Base-by-base conservation (phyloP, 1,140 invertebrate genomes). In the Plodia interpunctella region DNA sequence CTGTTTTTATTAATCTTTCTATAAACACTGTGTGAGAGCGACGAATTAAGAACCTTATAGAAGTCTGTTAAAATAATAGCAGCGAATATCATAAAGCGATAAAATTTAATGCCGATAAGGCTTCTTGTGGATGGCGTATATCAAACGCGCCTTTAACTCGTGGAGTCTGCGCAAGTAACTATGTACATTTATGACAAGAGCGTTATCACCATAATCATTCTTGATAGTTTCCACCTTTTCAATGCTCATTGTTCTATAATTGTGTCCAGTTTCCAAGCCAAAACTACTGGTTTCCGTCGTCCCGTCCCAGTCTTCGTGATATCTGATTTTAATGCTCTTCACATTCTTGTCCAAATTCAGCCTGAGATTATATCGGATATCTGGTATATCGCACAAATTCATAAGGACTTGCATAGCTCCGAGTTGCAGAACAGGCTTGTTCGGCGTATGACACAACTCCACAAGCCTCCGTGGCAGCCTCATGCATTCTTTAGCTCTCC, bases 291-390 rank as follows among this genome's bases (percentile, higher is more conserved):
- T 80, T 50, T 87, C 85, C 0, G 65, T 68, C 0, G 83, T 86
- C 0, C 85, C 87, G 52, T 87, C 83, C 87, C 87, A 89, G 15
- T 84, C 60, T 25, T 88, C 87, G 17, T 82, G 74, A 5, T 70
- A 78, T 21, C 78, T 65, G 15, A 88, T 76, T 8, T 64, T 69
- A 15, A 88, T 76, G 11, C 18, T 44, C 11, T 70, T 71, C 0
- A 86, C 57, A 5, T 72, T 70, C 3, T 56, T 68, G 51, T 77
- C 72, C 74, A 76, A 81, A 50, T 78, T 60, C 2, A 9, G 17
- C 58, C 76, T 82, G 63, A 88, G 65, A 49, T 83, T 74, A 17
- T 72, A 21, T 9, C 82, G 65, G 19, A 88, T 74, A 55, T 88
- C 85, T 0, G 87, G 83, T 57, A 76, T 76, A 51, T 89, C 87